These are phyloP conservation scores for Ceriagrion tenellum DNA, from an alignment of 2,888 invertebrate species.

Conservation along the genomic window DNA sequence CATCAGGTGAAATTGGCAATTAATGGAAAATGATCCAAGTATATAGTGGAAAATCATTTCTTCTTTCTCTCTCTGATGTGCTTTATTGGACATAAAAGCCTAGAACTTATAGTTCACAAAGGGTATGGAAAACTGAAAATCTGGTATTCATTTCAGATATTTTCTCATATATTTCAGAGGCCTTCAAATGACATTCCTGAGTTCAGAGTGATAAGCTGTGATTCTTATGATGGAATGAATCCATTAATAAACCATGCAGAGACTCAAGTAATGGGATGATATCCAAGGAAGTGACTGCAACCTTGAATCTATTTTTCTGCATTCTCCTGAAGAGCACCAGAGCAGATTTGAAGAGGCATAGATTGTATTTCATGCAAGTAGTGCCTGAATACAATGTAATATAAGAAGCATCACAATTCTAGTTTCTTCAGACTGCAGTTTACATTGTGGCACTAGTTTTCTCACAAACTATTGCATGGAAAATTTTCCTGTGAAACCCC, in stretches of 20 bases:
- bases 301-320: constrained; percentile 38
- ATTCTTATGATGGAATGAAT: constrained; percentile 68
- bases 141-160: neutral
- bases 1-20: too few relatives aligned
- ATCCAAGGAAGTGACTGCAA: constrained; percentile 24
- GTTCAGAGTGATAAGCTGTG: constrained; percentile 70
- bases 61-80: too few relatives aligned
- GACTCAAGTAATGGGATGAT: constrained; percentile 58
- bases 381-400: constrained; percentile 44
- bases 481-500: neutral
- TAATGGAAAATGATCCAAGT: too few relatives aligned
- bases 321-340: constrained; percentile 44
- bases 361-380: constrained; percentile 55
- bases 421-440: constrained; percentile 41
- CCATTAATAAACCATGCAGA: constrained; percentile 60
- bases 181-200: constrained; percentile 70
- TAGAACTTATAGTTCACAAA: neutral
- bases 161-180: constrained; percentile 64
- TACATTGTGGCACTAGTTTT: constrained; percentile 41
- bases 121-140: too few relatives aligned
- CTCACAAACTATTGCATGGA: constrained; percentile 24
- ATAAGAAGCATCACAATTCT: constrained; percentile 63
- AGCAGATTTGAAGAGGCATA: constrained; percentile 24
- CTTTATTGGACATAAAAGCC: too few relatives aligned
- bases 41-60: too few relatives aligned